Evolutionary conservation across 2,888 invertebrate species (phyloP).

Genomic region (Smittia aterrima): DNA sequence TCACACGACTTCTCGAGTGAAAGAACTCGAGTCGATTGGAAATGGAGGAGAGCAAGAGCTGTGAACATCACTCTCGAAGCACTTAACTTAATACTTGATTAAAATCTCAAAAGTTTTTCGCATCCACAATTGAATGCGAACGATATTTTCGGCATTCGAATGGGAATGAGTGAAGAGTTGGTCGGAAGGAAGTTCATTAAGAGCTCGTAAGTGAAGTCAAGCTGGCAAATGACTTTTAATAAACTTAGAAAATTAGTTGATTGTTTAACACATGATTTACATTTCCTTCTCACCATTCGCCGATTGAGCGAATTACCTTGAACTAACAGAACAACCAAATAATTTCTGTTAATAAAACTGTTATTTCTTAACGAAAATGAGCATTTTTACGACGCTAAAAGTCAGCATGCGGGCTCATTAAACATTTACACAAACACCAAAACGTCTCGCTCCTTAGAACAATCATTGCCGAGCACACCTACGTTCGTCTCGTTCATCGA

Average conservation of each 20-base stretch:
- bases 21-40: neutral
- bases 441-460: slow-evolving; percentile 5
- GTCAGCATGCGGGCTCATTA: slow-evolving; percentile 38
- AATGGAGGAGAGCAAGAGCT: neutral
- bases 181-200: neutral
- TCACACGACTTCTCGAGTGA: neutral
- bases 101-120: neutral
- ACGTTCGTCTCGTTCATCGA: neutral
- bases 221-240: neutral
- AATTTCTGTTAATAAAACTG: neutral
- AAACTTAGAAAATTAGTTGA: slow-evolving; percentile 14
- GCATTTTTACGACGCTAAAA: neutral
- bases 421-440: no score
- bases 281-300: neutral
- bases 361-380: neutral
- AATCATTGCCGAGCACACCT: slow-evolving; percentile 29
- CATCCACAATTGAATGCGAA: neutral
- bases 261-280: slow-evolving; percentile 22
- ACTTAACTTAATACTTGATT: slow-evolving; percentile 22
- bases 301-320: neutral
- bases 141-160: no score
- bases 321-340: neutral
- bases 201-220: neutral
- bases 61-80: slow-evolving; percentile 10
- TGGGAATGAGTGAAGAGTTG: no score